Evolutionary conservation across 2,113 vertebrate genomes (phyloP).

Genomic region (Salvelinus alpinus): DNA sequence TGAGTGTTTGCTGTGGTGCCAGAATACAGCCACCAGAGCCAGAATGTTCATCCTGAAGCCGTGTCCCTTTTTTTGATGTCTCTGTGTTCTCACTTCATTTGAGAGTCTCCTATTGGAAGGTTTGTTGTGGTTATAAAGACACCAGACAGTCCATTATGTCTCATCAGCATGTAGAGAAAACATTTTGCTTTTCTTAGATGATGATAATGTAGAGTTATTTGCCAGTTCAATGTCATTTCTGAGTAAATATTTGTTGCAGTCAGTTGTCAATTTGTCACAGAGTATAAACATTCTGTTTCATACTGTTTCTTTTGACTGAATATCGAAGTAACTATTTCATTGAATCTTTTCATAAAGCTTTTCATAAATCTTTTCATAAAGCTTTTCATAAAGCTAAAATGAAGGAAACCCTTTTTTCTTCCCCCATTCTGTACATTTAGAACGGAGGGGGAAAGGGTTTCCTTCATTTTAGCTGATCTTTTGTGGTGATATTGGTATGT

Average conservation of each 20-base stretch:
- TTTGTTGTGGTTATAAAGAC: neutral
- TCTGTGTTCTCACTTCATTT: neutral
- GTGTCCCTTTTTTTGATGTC: neutral
- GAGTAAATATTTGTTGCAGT: slow-evolving; percentile 30
- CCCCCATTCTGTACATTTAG: too few relatives aligned
- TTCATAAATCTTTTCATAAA: neutral
- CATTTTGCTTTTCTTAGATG: slow-evolving; percentile 13
- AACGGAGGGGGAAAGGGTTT: too few relatives aligned
- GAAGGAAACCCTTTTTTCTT: too few relatives aligned
- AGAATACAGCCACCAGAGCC: slow-evolving; percentile 15
- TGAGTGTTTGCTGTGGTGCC: slow-evolving; percentile 33
- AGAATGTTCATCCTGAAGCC: slow-evolving; percentile 1
- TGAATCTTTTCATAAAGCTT: neutral
- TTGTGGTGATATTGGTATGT: slow-evolving; percentile 18
- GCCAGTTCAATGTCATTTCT: neutral
- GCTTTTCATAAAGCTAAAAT: neutral
- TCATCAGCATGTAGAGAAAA: slow-evolving; percentile 29
- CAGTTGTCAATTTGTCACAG: slow-evolving; percentile 26
- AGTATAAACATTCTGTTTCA: slow-evolving; percentile 10
- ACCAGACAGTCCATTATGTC: slow-evolving; percentile 36
- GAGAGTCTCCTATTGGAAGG: neutral
- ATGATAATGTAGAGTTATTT: neutral
- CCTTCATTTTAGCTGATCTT: neutral
- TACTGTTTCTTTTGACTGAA: neutral
- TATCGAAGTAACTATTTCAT: neutral